These are phyloP conservation scores for Lepidocyrtoides sp. DNA, from an alignment of 2,888 invertebrate genomes.

Conservation along the genomic window DNA sequence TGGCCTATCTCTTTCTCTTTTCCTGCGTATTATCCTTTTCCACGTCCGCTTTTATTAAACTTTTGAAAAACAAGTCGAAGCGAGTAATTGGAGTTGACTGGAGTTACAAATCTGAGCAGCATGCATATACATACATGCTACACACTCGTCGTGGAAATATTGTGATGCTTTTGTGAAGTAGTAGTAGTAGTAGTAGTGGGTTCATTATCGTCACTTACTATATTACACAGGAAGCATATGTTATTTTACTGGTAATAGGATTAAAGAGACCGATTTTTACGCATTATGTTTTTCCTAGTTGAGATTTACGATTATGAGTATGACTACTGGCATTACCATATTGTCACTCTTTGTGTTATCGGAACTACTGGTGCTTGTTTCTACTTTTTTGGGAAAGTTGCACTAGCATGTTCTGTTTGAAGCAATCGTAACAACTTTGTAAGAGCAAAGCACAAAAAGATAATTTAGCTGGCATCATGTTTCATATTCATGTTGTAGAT, in stretches of 20 bases:
- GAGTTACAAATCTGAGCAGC: conserved; percentile 40
- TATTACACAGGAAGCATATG: not conserved
- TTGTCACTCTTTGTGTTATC: conserved; percentile 6
- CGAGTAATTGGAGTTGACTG: conserved; percentile 59
- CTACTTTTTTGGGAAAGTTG: not conserved
- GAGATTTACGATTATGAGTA: conserved; percentile 29
- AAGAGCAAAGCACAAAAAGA: not conserved
- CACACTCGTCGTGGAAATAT: not conserved
- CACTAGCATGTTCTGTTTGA: conserved; percentile 2
- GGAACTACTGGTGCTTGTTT: not conserved
- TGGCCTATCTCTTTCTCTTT: conserved; percentile 7
- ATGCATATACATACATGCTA: no score
- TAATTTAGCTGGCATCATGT: no score
- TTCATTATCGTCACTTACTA: not conserved
- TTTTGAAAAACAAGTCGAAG: conserved; percentile 22
- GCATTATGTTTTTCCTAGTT: conserved; percentile 27
- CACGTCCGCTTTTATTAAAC: conserved; percentile 39
- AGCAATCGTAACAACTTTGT: not conserved
- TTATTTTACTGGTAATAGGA: not conserved
- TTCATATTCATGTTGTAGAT: no score
- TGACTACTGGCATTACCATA: conserved; percentile 9
- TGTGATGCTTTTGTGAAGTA: not conserved
- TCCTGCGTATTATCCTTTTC: conserved; percentile 15
- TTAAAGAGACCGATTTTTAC: conserved; percentile 32
- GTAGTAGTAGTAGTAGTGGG: not conserved